Base-by-base conservation (phyloP, 2,113 vertebrate species). In the Falco punctatus region DNA sequence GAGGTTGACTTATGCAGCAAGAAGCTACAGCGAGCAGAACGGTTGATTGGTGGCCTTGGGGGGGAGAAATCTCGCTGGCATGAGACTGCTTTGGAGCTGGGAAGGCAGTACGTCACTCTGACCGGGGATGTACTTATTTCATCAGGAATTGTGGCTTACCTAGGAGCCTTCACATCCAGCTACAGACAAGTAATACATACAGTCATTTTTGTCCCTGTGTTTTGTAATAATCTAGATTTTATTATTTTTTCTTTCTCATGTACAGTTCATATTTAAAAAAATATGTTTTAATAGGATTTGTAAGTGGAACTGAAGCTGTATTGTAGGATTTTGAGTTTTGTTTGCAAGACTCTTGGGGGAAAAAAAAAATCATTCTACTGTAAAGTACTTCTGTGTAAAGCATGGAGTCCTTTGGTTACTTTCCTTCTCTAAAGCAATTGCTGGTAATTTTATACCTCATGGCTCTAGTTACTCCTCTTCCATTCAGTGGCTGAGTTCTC, bases 91-190 rank as follows among this genome's bases (percentile, higher is more conserved):
- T 82, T 98, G 94, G 95, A 97, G 57, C 98, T 99, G 13, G 99
- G 98, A 57, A 92, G 94, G 61, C 96, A 98, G 66, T 98, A 99
- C 84, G 84, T 97, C 84, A 99, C 98, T 96, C 93, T 99, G 92
- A 99, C 98, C 1, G 99, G 99, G 17, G 98, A 99, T 81, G 98
- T 98, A 81, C 98, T 99, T 54, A 98, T 99, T 94, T 99, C 99
- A 44, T 98, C 99, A 4, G 99, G 98, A 80, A 95, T 99, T 16
- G 98, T 98, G 6, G 98, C 98, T 87, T 99, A 99, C 95, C 97
- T 99, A 57, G 99, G 99, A 73, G 98, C 99, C 64, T 99, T 99
- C 88, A 99, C 99, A 13, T 99, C 98, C 58, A 98, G 97, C 94
- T 99, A 98, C 81, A 98, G 99, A 96, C 98, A 99, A 97, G 98